phyloP scores from a whole-genome alignment of 2,797 vertebrate species.

The Strix occidentalis region DNA sequence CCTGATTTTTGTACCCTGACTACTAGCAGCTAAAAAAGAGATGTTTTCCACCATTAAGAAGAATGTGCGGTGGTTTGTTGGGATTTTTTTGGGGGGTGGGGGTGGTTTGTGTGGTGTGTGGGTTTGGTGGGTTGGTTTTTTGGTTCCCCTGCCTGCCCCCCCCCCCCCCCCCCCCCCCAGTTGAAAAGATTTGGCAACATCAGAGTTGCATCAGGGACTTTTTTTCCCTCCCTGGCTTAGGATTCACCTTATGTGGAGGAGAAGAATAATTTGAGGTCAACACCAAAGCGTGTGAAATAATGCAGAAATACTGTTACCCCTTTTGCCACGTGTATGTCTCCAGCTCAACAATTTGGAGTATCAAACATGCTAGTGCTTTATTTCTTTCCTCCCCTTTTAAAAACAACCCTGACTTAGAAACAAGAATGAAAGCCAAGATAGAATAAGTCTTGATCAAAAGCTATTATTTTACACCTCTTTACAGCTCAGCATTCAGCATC shows the following conservation, averaged over 20 bases:
- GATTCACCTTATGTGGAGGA: neutral
- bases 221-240: neutral
- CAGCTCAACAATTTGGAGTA: neutral
- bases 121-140: neutral
- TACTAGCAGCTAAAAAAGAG: neutral
- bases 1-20: neutral
- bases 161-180: accelerated
- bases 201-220: neutral
- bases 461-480: neutral
- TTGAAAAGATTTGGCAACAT: neutral
- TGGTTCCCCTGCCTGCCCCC: no score
- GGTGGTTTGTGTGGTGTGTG: neutral
- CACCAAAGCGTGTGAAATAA: neutral
- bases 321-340: neutral
- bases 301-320: neutral
- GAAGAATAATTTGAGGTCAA: neutral
- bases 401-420: neutral
- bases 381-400: neutral
- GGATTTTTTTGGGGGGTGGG: accelerated
- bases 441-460: neutral
- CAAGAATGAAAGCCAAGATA: neutral
- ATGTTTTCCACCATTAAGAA: neutral
- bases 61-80: neutral
- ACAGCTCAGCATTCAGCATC: neutral
- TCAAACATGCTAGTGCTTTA: neutral